Evolutionary conservation across 2,113 vertebrate species (phyloP).

Genomic region (Tichodroma muraria): DNA sequence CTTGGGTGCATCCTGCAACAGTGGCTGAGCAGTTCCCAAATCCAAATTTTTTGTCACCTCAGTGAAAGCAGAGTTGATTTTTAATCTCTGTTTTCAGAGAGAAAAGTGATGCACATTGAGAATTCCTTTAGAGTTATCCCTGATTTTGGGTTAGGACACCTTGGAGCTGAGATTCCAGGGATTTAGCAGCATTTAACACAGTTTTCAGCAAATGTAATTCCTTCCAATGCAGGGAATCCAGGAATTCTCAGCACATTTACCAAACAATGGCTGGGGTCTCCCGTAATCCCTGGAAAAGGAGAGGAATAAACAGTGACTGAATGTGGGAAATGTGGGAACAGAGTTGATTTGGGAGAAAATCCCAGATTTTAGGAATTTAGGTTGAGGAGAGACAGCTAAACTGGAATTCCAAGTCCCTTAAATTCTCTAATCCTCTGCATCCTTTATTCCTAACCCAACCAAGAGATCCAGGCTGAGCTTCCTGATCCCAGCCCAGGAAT

Average conservation of each 20-base stretch:
- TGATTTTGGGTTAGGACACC: not conserved
- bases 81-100: not conserved
- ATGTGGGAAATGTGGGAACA: not conserved
- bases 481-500: not conserved
- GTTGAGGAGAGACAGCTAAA: too few relatives aligned
- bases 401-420: too few relatives aligned
- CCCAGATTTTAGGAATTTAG: too few relatives aligned
- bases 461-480: not conserved
- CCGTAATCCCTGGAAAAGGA: too few relatives aligned
- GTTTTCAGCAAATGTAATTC: too few relatives aligned
- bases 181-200: not conserved
- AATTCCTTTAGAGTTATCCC: not conserved
- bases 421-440: too few relatives aligned
- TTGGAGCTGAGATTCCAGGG: not conserved
- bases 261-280: too few relatives aligned
- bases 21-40: not conserved
- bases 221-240: too few relatives aligned
- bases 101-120: not conserved
- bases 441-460: too few relatives aligned
- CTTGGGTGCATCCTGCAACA: not conserved
- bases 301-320: too few relatives aligned
- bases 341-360: too few relatives aligned
- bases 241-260: too few relatives aligned
- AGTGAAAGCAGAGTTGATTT: not conserved
- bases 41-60: not conserved